phyloP scores from a whole-genome alignment of 1,140 invertebrate species.

The Drosophila sturtevanti region DNA sequence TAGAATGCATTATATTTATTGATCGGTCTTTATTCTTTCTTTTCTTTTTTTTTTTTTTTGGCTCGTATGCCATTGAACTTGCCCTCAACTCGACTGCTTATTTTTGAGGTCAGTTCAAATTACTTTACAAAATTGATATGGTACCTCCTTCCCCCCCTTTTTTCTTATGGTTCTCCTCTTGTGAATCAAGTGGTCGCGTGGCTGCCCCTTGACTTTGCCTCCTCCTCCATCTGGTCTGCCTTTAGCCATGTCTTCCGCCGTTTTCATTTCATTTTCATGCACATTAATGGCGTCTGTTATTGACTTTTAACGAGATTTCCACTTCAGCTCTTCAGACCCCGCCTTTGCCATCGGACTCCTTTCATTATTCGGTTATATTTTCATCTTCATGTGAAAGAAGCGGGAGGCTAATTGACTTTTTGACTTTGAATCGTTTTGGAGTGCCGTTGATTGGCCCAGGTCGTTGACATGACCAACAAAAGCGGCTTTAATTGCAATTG shows the following conservation, averaged over 20 bases:
- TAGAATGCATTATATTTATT: conserved; percentile 36
- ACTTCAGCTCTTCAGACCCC: conserved; percentile 35
- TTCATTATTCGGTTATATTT: conserved; percentile 42
- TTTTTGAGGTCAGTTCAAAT: conserved; percentile 63
- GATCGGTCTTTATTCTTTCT: conserved; percentile 6
- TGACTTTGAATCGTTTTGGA: conserved; percentile 64
- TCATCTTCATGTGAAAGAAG: conserved; percentile 25
- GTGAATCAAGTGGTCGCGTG: conserved; percentile 71
- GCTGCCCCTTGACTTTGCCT: conserved; percentile 7
- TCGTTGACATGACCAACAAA: conserved; percentile 52
- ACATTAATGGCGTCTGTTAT: conserved; percentile 79
- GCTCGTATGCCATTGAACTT: conserved; percentile 69
- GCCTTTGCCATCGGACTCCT: conserved; percentile 28
- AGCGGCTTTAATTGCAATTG: conserved; percentile 27
- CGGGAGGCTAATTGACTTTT: conserved; percentile 72
- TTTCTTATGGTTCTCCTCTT: not conserved
- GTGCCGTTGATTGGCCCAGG: conserved; percentile 34
- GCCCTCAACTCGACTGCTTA: conserved; percentile 34
- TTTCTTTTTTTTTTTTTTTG: no score
- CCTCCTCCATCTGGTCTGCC: not conserved
- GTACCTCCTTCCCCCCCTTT: conserved; percentile 7
- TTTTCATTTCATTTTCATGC: conserved; percentile 79
- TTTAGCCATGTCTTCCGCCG: conserved; percentile 17
- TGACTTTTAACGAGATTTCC: conserved; percentile 80
- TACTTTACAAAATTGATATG: conserved; percentile 55